A percentile compares a stretch with the other conserved stretches of the same genome.
Evolutionary conservation across 2,797 vertebrate genomes (phyloP).

Genomic region (Leuciscus waleckii): DNA sequence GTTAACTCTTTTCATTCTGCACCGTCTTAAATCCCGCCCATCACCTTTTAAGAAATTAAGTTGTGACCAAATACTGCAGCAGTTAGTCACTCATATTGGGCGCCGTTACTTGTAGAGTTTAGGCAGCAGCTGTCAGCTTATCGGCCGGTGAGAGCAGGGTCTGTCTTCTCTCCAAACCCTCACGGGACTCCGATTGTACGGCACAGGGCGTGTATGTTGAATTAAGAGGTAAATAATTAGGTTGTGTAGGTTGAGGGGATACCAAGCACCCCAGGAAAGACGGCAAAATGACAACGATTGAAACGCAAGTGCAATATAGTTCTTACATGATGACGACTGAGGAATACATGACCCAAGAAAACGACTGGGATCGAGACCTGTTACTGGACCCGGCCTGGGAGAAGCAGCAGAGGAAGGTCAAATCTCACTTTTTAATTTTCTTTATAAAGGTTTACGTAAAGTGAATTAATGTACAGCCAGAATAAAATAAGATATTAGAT

Average conservation of each 20-base stretch:
- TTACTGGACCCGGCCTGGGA: constrained; percentile 83
- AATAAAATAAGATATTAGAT: background rate
- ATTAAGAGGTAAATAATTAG: constrained; percentile 35
- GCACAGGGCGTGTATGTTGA: constrained; percentile 52
- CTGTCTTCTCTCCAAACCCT: constrained; percentile 35
- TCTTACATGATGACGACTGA: constrained; percentile 65
- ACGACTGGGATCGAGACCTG: constrained; percentile 81
- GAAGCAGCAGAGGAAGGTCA: constrained; percentile 82
- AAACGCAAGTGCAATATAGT: constrained; percentile 62
- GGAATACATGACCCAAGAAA: constrained; percentile 79
- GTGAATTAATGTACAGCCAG: background rate
- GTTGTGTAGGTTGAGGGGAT: constrained; percentile 52
- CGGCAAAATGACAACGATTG: constrained; percentile 62
- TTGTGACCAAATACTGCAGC: constrained; percentile 48
- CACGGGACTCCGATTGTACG: constrained; percentile 40
- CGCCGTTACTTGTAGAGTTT: constrained; percentile 66
- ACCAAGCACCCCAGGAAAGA: constrained; percentile 43
- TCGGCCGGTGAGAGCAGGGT: constrained; percentile 55
- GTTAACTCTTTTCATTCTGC: background rate
- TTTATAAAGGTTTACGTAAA: background rate
- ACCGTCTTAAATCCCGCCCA: constrained; percentile 41
- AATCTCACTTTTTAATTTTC: background rate
- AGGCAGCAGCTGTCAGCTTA: constrained; percentile 58
- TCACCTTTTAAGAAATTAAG: constrained; percentile 48
- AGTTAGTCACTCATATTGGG: constrained; percentile 65